A percentile compares a stretch with the other conserved stretches of the same genome.
phyloP scores from a whole-genome alignment of 2,797 vertebrate species.

The Eutrigla gurnardus region DNA sequence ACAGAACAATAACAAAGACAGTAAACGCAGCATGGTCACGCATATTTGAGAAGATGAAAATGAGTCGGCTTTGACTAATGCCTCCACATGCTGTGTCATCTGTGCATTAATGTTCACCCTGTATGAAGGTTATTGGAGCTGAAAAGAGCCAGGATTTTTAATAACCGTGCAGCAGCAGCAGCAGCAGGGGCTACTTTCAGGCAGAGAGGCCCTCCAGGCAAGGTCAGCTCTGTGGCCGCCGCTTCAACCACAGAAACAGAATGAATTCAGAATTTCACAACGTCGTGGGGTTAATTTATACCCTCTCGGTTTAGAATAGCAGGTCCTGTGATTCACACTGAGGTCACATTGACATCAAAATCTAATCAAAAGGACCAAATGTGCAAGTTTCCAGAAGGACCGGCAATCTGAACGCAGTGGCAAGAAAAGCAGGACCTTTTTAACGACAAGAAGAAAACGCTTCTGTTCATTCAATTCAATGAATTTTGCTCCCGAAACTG shows the following conservation, averaged over 20 bases:
- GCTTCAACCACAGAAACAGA: constrained; percentile 30
- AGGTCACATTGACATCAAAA: constrained; percentile 15
- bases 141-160: constrained; percentile 45
- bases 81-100: constrained; percentile 12
- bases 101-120: constrained; percentile 11
- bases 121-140: constrained; percentile 38
- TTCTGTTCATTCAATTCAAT: not conserved
- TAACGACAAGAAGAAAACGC: too few species aligned
- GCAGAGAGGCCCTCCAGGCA: constrained; percentile 42
- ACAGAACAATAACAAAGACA: not conserved
- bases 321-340: constrained; percentile 8
- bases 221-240: constrained; percentile 54
- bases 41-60: constrained; percentile 11
- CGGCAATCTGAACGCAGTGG: not conserved
- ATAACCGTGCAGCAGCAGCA: constrained; percentile 30
- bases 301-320: not conserved
- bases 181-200: constrained; percentile 16
- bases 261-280: constrained; percentile 23
- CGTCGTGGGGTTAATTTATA: constrained; percentile 30
- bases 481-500: too few species aligned
- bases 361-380: not conserved
- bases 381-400: constrained; percentile 1
- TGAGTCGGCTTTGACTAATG: constrained; percentile 16
- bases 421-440: not conserved
- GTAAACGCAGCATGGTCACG: not conserved